Evolutionary conservation across 2,888 invertebrate genomes (phyloP).

Genomic region (Xestia ashworthii): DNA sequence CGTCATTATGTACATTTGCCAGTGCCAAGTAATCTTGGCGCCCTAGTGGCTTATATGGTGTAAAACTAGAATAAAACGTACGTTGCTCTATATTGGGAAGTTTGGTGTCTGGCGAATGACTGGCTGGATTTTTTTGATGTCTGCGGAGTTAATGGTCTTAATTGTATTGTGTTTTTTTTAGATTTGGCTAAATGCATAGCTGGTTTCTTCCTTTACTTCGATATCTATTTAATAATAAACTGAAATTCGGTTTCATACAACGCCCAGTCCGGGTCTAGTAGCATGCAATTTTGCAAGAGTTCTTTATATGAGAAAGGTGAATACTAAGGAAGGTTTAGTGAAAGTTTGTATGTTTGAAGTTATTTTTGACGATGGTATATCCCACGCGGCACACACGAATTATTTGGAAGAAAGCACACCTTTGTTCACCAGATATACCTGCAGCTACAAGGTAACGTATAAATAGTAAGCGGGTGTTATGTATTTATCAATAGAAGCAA

Average conservation of each 20-base stretch:
- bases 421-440: not conserved
- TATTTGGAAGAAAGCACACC: not conserved
- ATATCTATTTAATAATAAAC: too few species aligned
- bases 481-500: not conserved
- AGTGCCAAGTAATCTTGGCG: conserved; percentile 68
- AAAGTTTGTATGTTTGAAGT: not conserved
- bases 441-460: not conserved
- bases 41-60: conserved; percentile 55
- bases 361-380: not conserved
- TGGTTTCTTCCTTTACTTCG: not conserved
- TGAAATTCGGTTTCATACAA: not conserved
- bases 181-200: not conserved
- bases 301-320: not conserved
- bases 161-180: not conserved
- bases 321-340: not conserved
- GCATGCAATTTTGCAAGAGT: not conserved
- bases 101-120: conserved; percentile 30
- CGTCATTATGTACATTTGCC: conserved; percentile 54
- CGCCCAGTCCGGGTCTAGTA: not conserved
- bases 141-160: not conserved
- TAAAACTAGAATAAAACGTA: conserved; percentile 44
- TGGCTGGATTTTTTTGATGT: conserved; percentile 10
- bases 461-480: not conserved
- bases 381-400: not conserved
- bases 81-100: conserved; percentile 53